Conservation (phyloP, 2,888 invertebrate species). For the Pocota personata region DNA sequence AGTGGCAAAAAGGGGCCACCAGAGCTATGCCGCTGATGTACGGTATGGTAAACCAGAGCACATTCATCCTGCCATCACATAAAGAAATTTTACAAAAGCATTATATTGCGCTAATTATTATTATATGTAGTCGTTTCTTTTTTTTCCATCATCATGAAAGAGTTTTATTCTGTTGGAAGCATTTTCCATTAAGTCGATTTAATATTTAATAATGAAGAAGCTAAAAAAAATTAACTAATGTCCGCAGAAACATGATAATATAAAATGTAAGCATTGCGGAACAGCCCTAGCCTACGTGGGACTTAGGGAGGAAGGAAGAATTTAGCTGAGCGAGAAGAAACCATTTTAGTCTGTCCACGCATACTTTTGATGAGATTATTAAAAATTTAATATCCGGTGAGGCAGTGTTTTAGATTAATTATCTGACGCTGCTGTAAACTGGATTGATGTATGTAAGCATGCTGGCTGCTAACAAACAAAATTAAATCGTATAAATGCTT, state of each 20-base stretch:
- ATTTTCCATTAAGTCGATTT: conserved; percentile 40
- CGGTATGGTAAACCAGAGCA: conserved; percentile 1
- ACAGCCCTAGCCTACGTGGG: neutral
- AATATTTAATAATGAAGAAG: conserved; percentile 33
- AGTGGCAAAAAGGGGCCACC: neutral
- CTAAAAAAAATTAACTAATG: conserved; percentile 11
- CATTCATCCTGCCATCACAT: conserved; percentile 13
- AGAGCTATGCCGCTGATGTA: neutral
- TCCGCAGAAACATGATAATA: conserved; percentile 3
- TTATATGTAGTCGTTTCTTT: neutral
- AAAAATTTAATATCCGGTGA: conserved; percentile 27
- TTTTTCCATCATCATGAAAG: conserved; percentile 17
- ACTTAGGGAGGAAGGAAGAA: neutral
- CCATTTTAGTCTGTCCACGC: conserved; percentile 5
- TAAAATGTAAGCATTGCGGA: neutral
- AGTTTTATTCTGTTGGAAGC: conserved; percentile 23
- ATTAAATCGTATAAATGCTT: too few relatives aligned
- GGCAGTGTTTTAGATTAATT: neutral
- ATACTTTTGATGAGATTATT: conserved; percentile 17
- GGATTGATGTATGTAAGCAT: neutral
- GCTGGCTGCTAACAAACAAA: too few relatives aligned
- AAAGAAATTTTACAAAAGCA: conserved; percentile 20
- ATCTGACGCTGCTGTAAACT: neutral
- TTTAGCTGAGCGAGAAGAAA: neutral
- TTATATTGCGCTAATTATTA: conserved; percentile 33